These are phyloP conservation scores for Anguilla megastoma DNA, from an alignment of 2,797 vertebrate genomes.

Conservation along the genomic window DNA sequence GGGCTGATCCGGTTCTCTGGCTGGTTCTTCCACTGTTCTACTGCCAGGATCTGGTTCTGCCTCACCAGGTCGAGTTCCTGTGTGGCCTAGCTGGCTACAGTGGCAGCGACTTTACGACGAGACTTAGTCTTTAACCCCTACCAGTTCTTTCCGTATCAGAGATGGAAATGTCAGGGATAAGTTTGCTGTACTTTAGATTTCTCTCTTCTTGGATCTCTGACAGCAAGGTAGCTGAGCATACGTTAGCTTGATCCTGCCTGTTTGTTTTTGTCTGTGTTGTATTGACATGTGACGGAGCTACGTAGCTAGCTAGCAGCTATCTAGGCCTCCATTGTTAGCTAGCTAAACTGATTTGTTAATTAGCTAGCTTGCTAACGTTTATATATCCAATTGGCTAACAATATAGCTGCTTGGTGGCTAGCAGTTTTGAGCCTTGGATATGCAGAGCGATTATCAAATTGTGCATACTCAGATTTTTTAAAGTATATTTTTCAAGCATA, in stretches of 20 bases:
- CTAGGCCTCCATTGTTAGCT: slow-evolving; percentile 35
- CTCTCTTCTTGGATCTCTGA: slow-evolving; percentile 23
- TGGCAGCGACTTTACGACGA: slow-evolving; percentile 27
- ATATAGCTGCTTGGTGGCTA: background rate
- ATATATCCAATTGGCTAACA: background rate
- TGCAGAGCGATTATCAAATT: background rate
- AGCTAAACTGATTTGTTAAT: slow-evolving; percentile 8
- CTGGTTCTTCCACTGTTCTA: slow-evolving; percentile 69
- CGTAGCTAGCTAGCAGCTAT: slow-evolving; percentile 64
- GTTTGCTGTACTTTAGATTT: slow-evolving; percentile 29
- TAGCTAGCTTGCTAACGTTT: background rate
- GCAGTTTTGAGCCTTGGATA: background rate
- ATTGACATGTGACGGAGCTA: slow-evolving; percentile 14
- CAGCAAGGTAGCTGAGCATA: background rate
- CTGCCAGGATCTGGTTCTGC: slow-evolving; percentile 70
- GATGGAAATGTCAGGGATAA: slow-evolving; percentile 23
- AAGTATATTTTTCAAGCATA: background rate
- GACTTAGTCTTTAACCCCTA: slow-evolving; percentile 24
- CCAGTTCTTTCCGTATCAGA: background rate
- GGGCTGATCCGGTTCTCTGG: slow-evolving; percentile 70
- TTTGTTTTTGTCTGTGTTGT: slow-evolving; percentile 42
- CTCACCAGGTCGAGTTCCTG: slow-evolving; percentile 64
- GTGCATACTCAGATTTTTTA: background rate
- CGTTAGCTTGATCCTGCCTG: slow-evolving; percentile 4
- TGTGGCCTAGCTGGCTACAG: slow-evolving; percentile 49